Conservation (phyloP, 2,888 invertebrate species). For the Caenorhabditis angaria region DNA sequence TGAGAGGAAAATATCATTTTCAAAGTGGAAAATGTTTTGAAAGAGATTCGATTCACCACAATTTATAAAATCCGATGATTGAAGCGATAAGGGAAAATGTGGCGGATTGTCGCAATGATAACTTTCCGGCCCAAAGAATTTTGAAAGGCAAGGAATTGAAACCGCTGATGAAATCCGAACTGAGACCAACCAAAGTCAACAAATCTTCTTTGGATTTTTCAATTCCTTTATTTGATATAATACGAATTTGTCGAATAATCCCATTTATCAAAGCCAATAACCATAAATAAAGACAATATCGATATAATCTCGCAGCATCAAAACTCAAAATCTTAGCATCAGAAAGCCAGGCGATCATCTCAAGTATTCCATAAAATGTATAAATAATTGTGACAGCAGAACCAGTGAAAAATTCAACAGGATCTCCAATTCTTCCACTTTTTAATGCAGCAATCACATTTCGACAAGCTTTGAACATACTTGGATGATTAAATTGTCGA, state of each 20-base stretch:
- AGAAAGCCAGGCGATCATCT: conserved; percentile 60
- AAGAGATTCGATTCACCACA: conserved; percentile 16
- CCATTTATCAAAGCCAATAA: conserved; percentile 55
- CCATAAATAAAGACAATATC: conserved; percentile 65
- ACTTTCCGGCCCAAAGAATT: conserved; percentile 63
- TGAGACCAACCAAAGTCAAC: conserved; percentile 51
- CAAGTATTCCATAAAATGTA: conserved; percentile 63
- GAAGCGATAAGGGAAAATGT: conserved; percentile 63
- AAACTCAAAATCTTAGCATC: conserved; percentile 59
- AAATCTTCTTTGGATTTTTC: conserved; percentile 53
- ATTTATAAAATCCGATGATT: conserved; percentile 62
- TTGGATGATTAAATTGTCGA: conserved; percentile 63
- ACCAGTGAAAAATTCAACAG: conserved; percentile 33
- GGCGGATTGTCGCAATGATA: conserved; percentile 54
- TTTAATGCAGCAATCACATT: conserved; percentile 29
- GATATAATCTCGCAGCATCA: conserved; percentile 54
- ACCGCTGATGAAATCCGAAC: conserved; percentile 61
- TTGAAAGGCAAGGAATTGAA: conserved; percentile 57
- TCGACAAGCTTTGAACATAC: conserved; percentile 56
- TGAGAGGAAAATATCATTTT: neutral
- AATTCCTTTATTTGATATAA: conserved; percentile 35
- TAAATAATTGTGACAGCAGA: conserved; percentile 61
- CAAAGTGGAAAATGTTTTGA: conserved; percentile 1
- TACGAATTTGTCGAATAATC: conserved; percentile 48
- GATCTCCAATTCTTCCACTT: conserved; percentile 33